Conservation (phyloP, 64 coral and sea anemone genomes). For the Acropora yongei region DNA sequence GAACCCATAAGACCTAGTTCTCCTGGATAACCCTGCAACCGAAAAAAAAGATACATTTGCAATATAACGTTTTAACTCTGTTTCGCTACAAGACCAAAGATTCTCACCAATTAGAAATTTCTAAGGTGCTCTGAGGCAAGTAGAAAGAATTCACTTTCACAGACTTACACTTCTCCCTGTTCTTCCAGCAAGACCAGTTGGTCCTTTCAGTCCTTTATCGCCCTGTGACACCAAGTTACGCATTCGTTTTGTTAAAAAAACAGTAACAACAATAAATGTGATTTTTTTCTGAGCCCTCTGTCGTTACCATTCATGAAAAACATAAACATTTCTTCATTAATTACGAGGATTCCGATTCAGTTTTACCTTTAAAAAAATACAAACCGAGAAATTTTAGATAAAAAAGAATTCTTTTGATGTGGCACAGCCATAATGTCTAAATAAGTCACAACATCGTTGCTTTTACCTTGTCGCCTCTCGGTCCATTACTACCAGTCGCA, state of each 20-base stretch:
- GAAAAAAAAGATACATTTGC: not conserved
- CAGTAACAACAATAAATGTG: not conserved
- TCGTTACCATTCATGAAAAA: too few relatives aligned
- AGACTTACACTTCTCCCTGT: slow-evolving; percentile 6
- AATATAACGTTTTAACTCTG: too few relatives aligned
- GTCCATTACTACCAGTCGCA: not conserved
- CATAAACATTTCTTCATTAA: too few relatives aligned
- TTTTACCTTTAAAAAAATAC: too few relatives aligned
- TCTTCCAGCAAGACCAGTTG: not conserved
- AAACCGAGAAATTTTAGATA: too few relatives aligned
- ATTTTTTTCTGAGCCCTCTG: too few relatives aligned
- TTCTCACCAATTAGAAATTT: too few relatives aligned
- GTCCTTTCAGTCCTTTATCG: slow-evolving; percentile 7
- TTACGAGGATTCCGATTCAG: too few relatives aligned
- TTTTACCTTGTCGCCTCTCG: slow-evolving; percentile 14
- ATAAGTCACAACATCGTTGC: not conserved
- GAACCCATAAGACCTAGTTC: slow-evolving; percentile 6
- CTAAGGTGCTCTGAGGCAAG: too few relatives aligned
- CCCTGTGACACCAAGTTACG: not conserved
- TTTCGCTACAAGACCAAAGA: too few relatives aligned
- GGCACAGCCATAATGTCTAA: too few relatives aligned
- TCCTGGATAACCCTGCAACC: not conserved
- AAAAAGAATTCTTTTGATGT: too few relatives aligned
- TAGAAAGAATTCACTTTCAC: not conserved
- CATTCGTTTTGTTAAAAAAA: not conserved